These are phyloP conservation scores for Ellobius talpinus DNA, from an alignment of 2,113 vertebrate genomes.

Conservation along the genomic window DNA sequence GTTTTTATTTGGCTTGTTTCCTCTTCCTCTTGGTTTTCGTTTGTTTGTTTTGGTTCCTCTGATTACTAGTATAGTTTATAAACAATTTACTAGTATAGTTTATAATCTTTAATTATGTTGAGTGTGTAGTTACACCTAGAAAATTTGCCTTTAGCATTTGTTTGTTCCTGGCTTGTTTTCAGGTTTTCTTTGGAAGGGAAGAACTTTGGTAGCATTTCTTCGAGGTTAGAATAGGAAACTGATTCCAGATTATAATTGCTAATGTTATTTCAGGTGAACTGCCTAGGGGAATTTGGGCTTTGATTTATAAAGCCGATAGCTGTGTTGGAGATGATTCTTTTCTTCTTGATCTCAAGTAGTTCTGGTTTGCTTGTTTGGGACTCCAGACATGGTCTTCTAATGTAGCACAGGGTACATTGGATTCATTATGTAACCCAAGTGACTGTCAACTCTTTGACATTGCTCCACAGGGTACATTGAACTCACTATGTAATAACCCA, in stretches of 20 bases:
- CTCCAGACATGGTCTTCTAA: background rate
- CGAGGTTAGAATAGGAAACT: conserved; percentile 6
- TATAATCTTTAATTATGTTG: conserved; percentile 37
- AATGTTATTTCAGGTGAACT: conserved; percentile 30
- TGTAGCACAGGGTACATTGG: background rate
- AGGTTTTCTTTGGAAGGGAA: conserved; percentile 37
- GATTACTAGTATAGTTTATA: too few relatives aligned
- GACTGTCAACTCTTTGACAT: background rate
- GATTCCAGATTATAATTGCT: conserved; percentile 14
- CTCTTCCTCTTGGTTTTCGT: background rate
- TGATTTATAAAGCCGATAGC: background rate
- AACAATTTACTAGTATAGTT: background rate
- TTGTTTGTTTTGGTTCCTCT: background rate
- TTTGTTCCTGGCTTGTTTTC: background rate
- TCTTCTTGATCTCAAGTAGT: background rate
- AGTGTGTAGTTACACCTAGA: background rate
- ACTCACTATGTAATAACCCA: background rate
- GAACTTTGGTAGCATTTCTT: conserved; percentile 10
- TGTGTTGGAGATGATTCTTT: background rate
- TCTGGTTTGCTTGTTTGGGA: background rate
- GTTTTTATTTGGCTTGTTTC: conserved; percentile 24
- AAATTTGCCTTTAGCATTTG: conserved; percentile 45
- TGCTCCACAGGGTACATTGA: background rate
- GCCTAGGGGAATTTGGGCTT: background rate
- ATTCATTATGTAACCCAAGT: background rate